Evolutionary conservation across 2,888 invertebrate genomes (phyloP), one percentile per base, ranked within the genome.

Genomic region (Gonocerus acuteangulatus): DNA sequence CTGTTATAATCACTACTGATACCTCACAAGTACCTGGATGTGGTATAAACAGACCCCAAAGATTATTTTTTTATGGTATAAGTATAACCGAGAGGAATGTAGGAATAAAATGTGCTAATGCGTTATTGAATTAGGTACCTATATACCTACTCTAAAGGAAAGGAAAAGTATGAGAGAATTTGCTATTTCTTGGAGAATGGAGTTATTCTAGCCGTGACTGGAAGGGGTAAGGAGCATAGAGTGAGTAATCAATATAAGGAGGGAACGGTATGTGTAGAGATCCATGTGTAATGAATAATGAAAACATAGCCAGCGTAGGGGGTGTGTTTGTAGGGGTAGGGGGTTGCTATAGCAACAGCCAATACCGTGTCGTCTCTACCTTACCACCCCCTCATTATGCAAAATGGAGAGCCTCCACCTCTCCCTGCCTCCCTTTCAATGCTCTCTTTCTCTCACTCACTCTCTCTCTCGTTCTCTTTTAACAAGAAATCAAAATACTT

Each of bases 311-410:
- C 49, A 27, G 21, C 22, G n/a, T 39, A 39, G 59, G 62, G 62
- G 58, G 51, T 59, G 59, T 62, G 49, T 59, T 42, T 51, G 51
- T 34, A 45, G 44, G 22, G 45, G 62, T 47, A 36, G 27, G 62
- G 18, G 34, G 62, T 62, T 62, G 62, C 58, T 52, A 51, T 49
- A 39, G 59, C 62, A 47, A 62, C 62, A 59, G 59, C 62, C 62
- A 62, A 62, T 62, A 59, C 54, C 54, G 45, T 36, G 15, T 21
- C 59, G 45, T 18, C 36, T 13, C n/a, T 18, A 4, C 11, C 32
- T 16, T 23, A 15, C 48, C 32, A 6, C 34, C 39, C 18, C 48
- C 62, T 62, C 58, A 62, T 62, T 62, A 62, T 62, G 62, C 59
- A 62, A 62, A 62, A 62, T 62, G 62, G 62, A 34, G 62, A 49